These are phyloP conservation scores for Noctua pronuba DNA, from an alignment of 2,888 invertebrate genomes.

Conservation along the genomic window DNA sequence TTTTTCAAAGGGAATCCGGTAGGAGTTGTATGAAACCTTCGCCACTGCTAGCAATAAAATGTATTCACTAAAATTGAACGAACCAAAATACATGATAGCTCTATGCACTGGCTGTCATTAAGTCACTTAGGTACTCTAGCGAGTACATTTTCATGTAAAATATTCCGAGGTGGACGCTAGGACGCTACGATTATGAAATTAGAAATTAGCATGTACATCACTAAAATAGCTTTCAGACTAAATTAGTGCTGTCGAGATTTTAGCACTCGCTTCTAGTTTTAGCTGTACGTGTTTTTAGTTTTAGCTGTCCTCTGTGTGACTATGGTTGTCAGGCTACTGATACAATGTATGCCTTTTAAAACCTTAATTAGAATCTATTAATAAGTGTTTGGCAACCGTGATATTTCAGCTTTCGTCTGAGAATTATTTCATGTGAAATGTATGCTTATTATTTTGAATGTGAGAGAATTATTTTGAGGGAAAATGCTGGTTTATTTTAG, in stretches of 20 bases:
- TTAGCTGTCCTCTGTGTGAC: neutral
- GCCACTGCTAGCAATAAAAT: neutral
- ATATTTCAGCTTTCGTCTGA: neutral
- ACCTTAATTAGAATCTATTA: slow-evolving; percentile 16
- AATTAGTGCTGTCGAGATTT: slow-evolving; percentile 10
- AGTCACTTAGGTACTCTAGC: neutral
- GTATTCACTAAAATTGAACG: neutral
- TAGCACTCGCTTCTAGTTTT: neutral
- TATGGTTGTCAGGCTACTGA: neutral
- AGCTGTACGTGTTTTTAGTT: neutral
- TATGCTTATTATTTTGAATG: slow-evolving; percentile 18
- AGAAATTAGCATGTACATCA: slow-evolving; percentile 20
- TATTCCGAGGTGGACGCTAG: neutral
- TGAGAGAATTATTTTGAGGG: neutral
- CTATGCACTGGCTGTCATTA: neutral
- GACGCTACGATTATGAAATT: slow-evolving; percentile 28
- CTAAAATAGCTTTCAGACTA: slow-evolving; percentile 24
- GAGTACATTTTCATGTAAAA: slow-evolving; percentile 39
- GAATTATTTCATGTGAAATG: slow-evolving; percentile 16
- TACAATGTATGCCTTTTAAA: neutral
- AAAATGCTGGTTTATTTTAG: slow-evolving; percentile 19
- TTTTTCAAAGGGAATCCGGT: no score
- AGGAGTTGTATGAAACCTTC: no score
- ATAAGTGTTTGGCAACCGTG: neutral
- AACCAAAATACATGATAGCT: neutral